Evolutionary conservation across 2,888 invertebrate genomes (phyloP), one percentile per base, ranked within the genome.

Genomic region (Drosophila robusta): DNA sequence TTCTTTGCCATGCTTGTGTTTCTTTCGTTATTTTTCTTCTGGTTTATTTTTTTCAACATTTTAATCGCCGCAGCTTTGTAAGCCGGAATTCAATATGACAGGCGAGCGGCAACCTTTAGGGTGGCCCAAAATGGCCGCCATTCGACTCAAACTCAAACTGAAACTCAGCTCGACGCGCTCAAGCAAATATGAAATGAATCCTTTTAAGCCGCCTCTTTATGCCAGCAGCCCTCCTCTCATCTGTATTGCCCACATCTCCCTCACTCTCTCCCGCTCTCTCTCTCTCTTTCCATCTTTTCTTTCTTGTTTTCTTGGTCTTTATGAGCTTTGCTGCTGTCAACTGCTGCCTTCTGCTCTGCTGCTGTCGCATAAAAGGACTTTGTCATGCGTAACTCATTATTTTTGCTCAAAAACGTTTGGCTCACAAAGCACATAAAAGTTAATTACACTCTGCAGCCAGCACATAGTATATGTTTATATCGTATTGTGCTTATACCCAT

Each of bases 381-480:
- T 91, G 78, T 90, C 91, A 91, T 91, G 91, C 91, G 91, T 91
- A 90, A 86, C 89, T 91, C 91, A 91, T 91, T 91, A 91, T 91
- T 89, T 89, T 82, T 82, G 82, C 78, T 71, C 60, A 64, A 64
- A 68, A 75, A 60, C 68, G 61, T 79, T 79, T 82, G 73, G 69
- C 76, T 70, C 69, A 71, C 76, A 87, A 68, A 52, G 73, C 68
- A 69, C 38, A 78, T 51, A 55, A 78, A 76, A 87, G 84, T 75
- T 79, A 86, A 77, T 83, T 78, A 80, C 81, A 44, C 49, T 62
- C 11, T 50, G 4, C 34, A 34, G 9, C 11, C 12, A 41, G 51
- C n/a, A 50, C 2, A 8, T 9, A 42, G 18, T 29, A 6, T 18
- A 47, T 14, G 9, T 9, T 22, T 18, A 34, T 54, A 8, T 29